phyloP scores from a whole-genome alignment of 2,797 vertebrate genomes.

The Melanotaenia nigrans region DNA sequence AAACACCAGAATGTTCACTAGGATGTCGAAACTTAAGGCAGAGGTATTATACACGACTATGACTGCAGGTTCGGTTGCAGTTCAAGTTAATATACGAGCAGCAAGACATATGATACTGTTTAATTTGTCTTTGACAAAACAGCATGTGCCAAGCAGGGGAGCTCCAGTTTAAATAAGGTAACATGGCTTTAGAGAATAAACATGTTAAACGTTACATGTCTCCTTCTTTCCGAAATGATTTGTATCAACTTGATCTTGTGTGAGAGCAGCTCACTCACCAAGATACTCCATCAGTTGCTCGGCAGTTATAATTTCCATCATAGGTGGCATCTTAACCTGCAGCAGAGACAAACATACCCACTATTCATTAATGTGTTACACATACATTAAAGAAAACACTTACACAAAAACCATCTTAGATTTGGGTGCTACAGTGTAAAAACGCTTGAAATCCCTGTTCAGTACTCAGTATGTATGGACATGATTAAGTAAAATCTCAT shows the following conservation, averaged over 20 bases:
- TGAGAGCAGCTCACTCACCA: constrained; percentile 82
- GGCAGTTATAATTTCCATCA: constrained; percentile 99
- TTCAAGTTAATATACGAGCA: constrained; percentile 9
- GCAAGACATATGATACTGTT: not conserved
- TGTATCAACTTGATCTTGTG: not conserved
- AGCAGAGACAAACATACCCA: constrained; percentile 47
- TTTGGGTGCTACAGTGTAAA: not conserved
- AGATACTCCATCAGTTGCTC: constrained; percentile 99
- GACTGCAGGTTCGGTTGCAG: constrained; percentile 18
- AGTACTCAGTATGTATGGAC: not conserved
- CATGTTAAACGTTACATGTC: too few species aligned
- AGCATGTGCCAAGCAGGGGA: not conserved
- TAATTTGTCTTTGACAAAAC: not conserved
- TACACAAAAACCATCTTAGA: not conserved
- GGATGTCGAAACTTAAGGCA: constrained; percentile 11
- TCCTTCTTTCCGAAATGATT: not conserved
- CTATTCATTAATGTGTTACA: not conserved
- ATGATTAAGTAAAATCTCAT: not conserved
- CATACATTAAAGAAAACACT: not conserved
- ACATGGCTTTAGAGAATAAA: not conserved
- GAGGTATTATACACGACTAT: constrained; percentile 3
- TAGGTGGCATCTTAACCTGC: constrained; percentile 97
- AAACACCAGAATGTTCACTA: constrained; percentile 50
- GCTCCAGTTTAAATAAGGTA: not conserved
- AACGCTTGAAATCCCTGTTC: not conserved